Evolutionary conservation across 2,113 vertebrate genomes (phyloP).

Genomic region (Phaethornis superciliosus): DNA sequence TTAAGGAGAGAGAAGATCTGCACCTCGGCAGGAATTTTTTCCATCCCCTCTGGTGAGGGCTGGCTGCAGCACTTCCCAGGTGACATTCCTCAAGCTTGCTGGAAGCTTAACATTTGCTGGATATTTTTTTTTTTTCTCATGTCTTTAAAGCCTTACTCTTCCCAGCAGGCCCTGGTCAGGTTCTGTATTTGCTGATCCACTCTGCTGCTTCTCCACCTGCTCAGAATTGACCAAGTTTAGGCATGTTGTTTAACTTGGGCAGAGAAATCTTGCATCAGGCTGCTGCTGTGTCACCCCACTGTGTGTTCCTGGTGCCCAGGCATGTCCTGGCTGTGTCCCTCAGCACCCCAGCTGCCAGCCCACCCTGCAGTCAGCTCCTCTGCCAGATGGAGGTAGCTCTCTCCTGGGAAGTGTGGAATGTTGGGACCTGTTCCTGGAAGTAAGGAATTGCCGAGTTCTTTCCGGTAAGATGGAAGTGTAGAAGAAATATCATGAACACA

Average conservation of each 20-base stretch:
- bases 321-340: background rate
- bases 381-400: background rate
- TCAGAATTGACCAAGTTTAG: accelerated
- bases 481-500: background rate
- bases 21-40: background rate
- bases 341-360: no score
- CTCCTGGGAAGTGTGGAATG: background rate
- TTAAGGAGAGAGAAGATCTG: background rate
- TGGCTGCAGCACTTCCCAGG: background rate
- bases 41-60: background rate
- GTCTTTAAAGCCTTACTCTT: no score
- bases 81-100: background rate
- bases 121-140: background rate
- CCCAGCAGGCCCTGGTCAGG: accelerated
- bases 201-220: background rate
- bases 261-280: background rate
- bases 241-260: background rate
- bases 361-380: background rate
- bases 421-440: background rate
- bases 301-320: background rate
- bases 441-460: background rate
- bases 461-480: background rate
- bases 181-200: background rate
- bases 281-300: background rate
- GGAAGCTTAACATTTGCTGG: background rate